These are phyloP conservation scores for Acholoe squamosa DNA, from an alignment of 2,888 invertebrate species.

Conservation along the genomic window DNA sequence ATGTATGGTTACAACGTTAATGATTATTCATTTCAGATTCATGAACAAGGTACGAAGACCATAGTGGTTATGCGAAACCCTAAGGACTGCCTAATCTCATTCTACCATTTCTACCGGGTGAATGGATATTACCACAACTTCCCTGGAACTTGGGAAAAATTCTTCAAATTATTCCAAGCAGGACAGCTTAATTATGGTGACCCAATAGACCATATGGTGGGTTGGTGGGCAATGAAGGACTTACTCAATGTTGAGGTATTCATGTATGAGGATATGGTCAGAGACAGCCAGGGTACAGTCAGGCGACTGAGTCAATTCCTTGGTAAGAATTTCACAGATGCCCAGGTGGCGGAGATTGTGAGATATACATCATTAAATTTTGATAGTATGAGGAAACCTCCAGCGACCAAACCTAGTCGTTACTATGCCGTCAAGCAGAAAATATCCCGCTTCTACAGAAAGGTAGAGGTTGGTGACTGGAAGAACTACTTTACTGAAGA, in stretches of 20 bases:
- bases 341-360: not conserved
- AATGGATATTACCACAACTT: not conserved
- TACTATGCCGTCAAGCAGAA: not conserved
- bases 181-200: not conserved
- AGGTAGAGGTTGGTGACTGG: constrained; percentile 21
- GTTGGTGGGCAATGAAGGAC: not conserved
- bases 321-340: constrained; percentile 39
- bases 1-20: no score
- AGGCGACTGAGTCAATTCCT: not conserved
- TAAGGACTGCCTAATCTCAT: constrained; percentile 45
- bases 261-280: constrained; percentile 34
- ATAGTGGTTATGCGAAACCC: constrained; percentile 17
- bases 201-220: not conserved
- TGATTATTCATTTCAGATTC: not conserved
- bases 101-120: not conserved
- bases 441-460: not conserved
- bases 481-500: not conserved
- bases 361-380: not conserved
- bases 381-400: not conserved
- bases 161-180: not conserved
- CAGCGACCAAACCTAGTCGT: not conserved
- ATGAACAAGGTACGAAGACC: not conserved
- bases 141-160: not conserved
- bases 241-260: not conserved
- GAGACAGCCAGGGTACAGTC: not conserved